phyloP scores from a whole-genome alignment of 2,113 vertebrate genomes.

The Atractosteus spatula region DNA sequence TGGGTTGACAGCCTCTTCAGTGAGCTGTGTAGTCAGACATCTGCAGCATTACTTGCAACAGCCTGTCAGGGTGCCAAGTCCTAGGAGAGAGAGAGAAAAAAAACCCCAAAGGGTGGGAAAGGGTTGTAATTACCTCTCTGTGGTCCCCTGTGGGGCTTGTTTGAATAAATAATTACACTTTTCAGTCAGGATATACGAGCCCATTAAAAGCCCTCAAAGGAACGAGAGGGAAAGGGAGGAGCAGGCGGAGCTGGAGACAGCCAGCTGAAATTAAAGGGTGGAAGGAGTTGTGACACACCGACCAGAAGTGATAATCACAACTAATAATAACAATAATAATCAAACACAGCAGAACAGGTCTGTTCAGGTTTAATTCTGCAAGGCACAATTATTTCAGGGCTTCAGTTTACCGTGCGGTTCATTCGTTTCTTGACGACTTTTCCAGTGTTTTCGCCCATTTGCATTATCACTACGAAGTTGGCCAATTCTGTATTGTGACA shows the following conservation, averaged over 20 bases:
- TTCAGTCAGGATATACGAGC: conserved; percentile 30
- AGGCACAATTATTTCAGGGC: not conserved
- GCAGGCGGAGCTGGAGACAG: conserved; percentile 14
- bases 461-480: too few species aligned
- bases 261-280: not conserved
- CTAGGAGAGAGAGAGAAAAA: conserved; percentile 18
- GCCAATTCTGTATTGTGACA: too few species aligned
- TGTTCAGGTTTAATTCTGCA: not conserved
- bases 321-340: conserved; percentile 7
- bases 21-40: conserved; percentile 14
- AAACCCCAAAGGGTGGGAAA: conserved; percentile 15
- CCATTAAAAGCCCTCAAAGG: conserved; percentile 29
- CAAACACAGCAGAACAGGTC: not conserved
- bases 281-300: conserved; percentile 2
- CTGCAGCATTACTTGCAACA: conserved; percentile 25
- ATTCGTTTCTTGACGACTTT: too few species aligned
- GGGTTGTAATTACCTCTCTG: conserved; percentile 38
- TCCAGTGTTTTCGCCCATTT: too few species aligned
- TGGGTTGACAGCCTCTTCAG: not conserved
- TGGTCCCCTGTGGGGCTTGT: conserved; percentile 36
- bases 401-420: too few species aligned
- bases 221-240: not conserved
- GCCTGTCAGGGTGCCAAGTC: not conserved
- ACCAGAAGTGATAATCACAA: not conserved
- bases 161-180: conserved; percentile 45